These are phyloP conservation scores for Gallinago undulata DNA, from an alignment of 2,113 vertebrate species.

Conservation along the genomic window DNA sequence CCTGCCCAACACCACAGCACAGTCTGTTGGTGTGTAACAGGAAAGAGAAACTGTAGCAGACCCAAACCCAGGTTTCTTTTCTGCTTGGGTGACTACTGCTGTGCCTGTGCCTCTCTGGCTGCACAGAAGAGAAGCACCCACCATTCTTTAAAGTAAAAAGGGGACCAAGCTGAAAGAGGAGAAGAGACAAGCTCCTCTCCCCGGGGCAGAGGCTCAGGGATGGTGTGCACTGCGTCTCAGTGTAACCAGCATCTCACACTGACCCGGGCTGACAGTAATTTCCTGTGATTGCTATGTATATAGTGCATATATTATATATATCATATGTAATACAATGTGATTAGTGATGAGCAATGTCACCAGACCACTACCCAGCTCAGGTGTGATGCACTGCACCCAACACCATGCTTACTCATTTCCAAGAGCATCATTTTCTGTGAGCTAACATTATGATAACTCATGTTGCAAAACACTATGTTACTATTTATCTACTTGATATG, in stretches of 20 bases:
- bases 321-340: neutral
- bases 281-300: neutral
- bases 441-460: neutral
- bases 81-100: neutral
- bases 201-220: neutral
- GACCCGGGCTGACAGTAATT: neutral
- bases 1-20: neutral
- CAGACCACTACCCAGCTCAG: neutral
- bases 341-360: neutral
- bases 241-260: neutral
- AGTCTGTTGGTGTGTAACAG: neutral
- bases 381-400: neutral
- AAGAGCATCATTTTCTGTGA: neutral
- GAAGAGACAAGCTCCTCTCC: neutral
- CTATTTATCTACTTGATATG: neutral
- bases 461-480: neutral
- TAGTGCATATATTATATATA: no score
- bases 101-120: neutral
- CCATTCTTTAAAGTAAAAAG: neutral
- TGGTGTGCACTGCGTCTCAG: neutral
- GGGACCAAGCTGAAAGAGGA: neutral
- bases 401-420: neutral
- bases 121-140: neutral
- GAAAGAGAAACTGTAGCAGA: neutral
- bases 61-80: neutral